phyloP scores from a whole-genome alignment of 2,113 vertebrate genomes.

The Phaethon lepturus region DNA sequence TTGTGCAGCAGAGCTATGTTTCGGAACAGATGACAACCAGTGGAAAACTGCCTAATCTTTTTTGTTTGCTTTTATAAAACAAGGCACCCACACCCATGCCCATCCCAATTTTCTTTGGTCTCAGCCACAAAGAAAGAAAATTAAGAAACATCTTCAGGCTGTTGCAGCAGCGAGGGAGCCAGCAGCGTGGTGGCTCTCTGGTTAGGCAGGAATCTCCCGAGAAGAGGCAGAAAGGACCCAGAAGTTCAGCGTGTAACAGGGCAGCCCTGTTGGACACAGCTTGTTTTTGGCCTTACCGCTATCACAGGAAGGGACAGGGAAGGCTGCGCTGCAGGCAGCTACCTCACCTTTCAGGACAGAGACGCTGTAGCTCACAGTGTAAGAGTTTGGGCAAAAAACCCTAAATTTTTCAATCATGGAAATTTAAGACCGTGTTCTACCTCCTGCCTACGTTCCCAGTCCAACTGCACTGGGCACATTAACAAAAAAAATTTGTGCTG shows the following conservation, averaged over 20 bases:
- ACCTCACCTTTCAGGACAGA: background rate
- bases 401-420: accelerated
- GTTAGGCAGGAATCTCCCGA: background rate
- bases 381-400: background rate
- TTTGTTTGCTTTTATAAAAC: background rate
- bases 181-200: background rate
- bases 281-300: background rate
- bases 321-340: background rate
- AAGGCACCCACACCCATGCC: background rate
- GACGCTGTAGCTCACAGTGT: background rate
- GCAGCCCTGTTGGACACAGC: background rate
- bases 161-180: background rate
- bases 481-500: background rate
- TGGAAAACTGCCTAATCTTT: background rate
- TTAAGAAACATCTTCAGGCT: background rate
- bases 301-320: accelerated
- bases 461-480: background rate
- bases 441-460: background rate
- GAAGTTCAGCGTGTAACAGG: background rate
- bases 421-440: background rate
- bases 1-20: background rate
- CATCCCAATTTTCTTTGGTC: background rate
- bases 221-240: background rate
- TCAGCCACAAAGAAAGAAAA: background rate
- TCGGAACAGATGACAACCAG: background rate